Conservation (phyloP, 2,113 vertebrate species). For the Macroglossus sobrinus region DNA sequence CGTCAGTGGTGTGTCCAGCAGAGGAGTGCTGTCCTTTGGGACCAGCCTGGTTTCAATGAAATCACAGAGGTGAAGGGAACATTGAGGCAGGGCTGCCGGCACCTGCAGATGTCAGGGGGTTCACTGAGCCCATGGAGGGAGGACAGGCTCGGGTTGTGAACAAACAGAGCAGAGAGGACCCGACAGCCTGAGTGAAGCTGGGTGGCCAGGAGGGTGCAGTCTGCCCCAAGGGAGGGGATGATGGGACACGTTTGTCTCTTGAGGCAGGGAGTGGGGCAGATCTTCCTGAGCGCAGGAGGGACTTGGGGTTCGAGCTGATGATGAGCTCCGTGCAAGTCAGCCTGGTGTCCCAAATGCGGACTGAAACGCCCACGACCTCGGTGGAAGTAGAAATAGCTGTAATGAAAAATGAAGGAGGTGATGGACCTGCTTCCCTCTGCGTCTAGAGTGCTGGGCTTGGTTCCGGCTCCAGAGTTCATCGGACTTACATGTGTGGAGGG, state of each 20-base stretch:
- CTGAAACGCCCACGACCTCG: not conserved
- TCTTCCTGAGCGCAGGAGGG: not conserved
- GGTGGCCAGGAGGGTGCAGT: not conserved
- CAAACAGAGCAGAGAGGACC: not conserved
- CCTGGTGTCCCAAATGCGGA: not conserved
- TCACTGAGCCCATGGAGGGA: not conserved
- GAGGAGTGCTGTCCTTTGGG: not conserved
- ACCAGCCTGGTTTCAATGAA: not conserved
- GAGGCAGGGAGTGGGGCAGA: not conserved
- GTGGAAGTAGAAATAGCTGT: accelerated
- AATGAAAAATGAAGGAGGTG: not conserved
- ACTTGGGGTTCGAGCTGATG: not conserved
- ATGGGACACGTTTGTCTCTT: not conserved
- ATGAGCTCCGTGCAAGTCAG: not conserved
- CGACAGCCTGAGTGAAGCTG: not conserved
- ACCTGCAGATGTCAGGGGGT: not conserved
- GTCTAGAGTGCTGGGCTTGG: not conserved
- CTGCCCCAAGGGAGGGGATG: not conserved
- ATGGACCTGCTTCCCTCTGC: too few relatives aligned
- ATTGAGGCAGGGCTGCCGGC: not conserved
- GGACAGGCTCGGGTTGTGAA: not conserved
- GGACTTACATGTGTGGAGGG: not conserved
- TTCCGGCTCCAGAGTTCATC: not conserved
- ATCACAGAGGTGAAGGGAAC: not conserved
- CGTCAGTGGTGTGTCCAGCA: accelerated